These are phyloP conservation scores for Ancistrus triradiatus DNA, from an alignment of 2,113 vertebrate genomes.

Conservation along the genomic window DNA sequence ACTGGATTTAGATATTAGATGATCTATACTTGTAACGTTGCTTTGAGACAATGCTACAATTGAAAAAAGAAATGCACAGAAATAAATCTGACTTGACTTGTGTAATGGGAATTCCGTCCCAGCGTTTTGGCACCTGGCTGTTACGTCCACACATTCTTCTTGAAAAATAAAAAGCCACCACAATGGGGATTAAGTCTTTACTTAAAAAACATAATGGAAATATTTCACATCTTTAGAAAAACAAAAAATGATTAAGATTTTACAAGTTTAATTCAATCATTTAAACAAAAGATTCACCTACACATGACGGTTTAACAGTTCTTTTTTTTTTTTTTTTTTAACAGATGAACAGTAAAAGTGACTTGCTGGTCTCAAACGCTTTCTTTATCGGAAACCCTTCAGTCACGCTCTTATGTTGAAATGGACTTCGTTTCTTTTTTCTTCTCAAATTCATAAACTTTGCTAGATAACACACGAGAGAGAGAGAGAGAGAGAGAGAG, in stretches of 20 bases:
- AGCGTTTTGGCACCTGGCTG: too few relatives aligned
- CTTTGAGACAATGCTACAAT: too few relatives aligned
- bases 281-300: constrained; percentile 50
- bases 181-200: constrained; percentile 66
- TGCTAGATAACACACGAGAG: constrained; percentile 47
- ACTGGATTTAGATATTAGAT: too few relatives aligned
- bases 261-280: constrained; percentile 45
- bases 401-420: background rate
- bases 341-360: constrained; percentile 45
- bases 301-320: constrained; percentile 46
- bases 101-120: too few relatives aligned
- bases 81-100: too few relatives aligned
- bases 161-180: constrained; percentile 68
- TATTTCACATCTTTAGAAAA: constrained; percentile 65
- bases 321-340: constrained; percentile 29
- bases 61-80: too few relatives aligned
- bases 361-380: constrained; percentile 41
- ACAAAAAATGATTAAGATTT: constrained; percentile 46
- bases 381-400: constrained; percentile 18
- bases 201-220: constrained; percentile 70
- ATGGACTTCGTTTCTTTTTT: background rate
- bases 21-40: too few relatives aligned
- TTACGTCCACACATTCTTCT: too few relatives aligned
- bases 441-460: constrained; percentile 50
- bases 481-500: too few relatives aligned